phyloP scores from a whole-genome alignment of 2,797 vertebrate genomes.

The Arctocebus calabarensis region DNA sequence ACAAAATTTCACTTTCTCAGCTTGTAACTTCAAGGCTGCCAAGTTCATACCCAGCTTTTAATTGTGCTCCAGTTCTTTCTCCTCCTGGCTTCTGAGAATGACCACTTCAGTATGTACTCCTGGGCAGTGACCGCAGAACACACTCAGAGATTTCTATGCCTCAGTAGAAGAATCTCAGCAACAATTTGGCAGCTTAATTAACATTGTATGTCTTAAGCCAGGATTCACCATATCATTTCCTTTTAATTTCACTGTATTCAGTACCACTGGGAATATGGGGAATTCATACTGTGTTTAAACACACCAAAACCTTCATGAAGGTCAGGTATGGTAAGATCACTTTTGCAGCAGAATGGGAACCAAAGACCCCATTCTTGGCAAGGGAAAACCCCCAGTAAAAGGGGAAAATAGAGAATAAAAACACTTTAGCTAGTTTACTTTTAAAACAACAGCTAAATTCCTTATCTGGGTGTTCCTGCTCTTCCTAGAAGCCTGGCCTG shows the following conservation, averaged over 20 bases:
- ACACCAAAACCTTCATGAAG: background rate
- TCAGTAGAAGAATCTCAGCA: background rate
- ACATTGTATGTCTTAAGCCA: background rate
- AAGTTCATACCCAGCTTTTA: background rate
- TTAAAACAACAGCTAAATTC: too few relatives aligned
- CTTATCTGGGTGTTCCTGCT: too few relatives aligned
- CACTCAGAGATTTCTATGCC: background rate
- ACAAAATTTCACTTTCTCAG: background rate
- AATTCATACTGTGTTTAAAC: background rate
- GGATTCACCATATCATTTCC: background rate
- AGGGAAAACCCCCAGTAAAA: too few relatives aligned
- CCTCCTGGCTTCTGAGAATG: background rate
- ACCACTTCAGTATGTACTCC: background rate
- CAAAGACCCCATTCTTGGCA: too few relatives aligned
- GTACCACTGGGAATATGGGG: background rate
- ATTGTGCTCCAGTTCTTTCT: background rate
- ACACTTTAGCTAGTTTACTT: too few relatives aligned
- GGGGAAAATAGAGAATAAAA: too few relatives aligned
- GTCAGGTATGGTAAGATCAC: background rate
- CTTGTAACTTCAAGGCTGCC: background rate
- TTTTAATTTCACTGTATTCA: background rate
- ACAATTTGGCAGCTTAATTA: background rate
- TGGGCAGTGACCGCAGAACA: background rate
- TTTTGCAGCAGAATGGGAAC: too few relatives aligned
- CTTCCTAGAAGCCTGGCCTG: too few relatives aligned